Percentiles rank a stretch among this genome's conserved stretches.
phyloP scores from a whole-genome alignment of 2,888 invertebrate species.

The Chironomus tentans region DNA sequence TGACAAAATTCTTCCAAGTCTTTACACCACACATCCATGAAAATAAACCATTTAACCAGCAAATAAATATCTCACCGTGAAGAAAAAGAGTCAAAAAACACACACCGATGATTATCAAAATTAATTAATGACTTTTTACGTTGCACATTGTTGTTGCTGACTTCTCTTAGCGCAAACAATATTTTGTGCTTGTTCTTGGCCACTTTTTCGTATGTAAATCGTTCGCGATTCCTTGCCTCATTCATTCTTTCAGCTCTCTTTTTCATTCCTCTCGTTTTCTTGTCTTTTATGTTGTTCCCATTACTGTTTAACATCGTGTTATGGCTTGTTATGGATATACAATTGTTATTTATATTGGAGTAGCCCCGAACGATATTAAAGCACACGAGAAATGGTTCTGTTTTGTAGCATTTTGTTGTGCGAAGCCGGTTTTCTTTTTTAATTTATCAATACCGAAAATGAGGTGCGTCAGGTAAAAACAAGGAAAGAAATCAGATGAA shows the following conservation, averaged over 20 bases:
- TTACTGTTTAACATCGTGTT: constrained; percentile 26
- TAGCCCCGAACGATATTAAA: background rate
- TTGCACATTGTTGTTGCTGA: constrained; percentile 12
- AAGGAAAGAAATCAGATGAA: background rate
- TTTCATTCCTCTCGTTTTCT: background rate
- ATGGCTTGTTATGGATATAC: constrained; percentile 7
- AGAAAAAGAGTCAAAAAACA: constrained; percentile 9
- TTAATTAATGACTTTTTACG: constrained; percentile 25
- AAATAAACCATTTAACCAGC: too few species aligned
- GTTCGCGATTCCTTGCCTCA: background rate
- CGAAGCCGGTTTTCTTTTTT: background rate
- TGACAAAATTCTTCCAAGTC: too few species aligned
- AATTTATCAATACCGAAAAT: background rate
- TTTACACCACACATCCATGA: too few species aligned
- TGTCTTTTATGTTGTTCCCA: constrained; percentile 9
- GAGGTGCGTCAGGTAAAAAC: background rate
- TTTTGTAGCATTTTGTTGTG: too few species aligned
- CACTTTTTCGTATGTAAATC: background rate
- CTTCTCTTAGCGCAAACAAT: background rate
- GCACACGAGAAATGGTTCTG: background rate
- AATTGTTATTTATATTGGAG: constrained; percentile 17
- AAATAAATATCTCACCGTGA: constrained; percentile 21
- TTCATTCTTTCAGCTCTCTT: background rate
- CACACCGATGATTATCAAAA: constrained; percentile 27
- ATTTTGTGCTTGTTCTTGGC: background rate